Base-by-base conservation (phyloP, 2,888 invertebrate genomes). In the Megamerina dolium region DNA sequence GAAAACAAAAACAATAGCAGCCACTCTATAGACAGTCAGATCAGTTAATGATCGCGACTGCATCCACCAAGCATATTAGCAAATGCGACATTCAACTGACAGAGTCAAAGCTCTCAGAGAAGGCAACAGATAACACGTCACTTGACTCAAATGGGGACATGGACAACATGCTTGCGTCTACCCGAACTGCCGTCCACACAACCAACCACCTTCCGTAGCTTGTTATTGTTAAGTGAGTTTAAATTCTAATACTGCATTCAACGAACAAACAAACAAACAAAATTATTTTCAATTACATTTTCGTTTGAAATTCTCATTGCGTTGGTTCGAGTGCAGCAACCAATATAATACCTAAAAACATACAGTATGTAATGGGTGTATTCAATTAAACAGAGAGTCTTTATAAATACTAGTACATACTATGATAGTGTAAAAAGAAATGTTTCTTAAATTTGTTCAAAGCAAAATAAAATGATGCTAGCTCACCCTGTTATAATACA, bases 71-170 rank as follows among this genome's bases (percentile, higher is more conserved):
- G 27, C 35, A 36, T 42, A 46, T 39, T 39, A 32, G 34, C 38
- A 38, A 42, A 46, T 38, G 46, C 66, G 65, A 64, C 65, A 65
- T 65, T 65, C 65, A 65, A 65, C 64, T 57, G 60, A 65, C 64
- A 63, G 66, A 65, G 65, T 65, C 65, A 65, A 65, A 65, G 66
- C 65, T 65, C 65, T 65, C 64, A 60, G 66, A 65, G 65, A 65
- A 65, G 65, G 65, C 65, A 61, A 65, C 66, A 65, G 65, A 65
- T 66, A 65, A 65, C 65, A 66, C 65, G 65, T 65, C 65, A 65
- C 65, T 65, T 66, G 65, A 66, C 64, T 66, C 61, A 57, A 65
- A 65, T 65, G 65, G 63, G 65, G 63, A 65, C 65, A 65, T 65
- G 65, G 65, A 66, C 65, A 65, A 65, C 65, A 59, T 62, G 64